phyloP scores from a whole-genome alignment of 2,888 invertebrate species.

The Eupithecia inturbata region DNA sequence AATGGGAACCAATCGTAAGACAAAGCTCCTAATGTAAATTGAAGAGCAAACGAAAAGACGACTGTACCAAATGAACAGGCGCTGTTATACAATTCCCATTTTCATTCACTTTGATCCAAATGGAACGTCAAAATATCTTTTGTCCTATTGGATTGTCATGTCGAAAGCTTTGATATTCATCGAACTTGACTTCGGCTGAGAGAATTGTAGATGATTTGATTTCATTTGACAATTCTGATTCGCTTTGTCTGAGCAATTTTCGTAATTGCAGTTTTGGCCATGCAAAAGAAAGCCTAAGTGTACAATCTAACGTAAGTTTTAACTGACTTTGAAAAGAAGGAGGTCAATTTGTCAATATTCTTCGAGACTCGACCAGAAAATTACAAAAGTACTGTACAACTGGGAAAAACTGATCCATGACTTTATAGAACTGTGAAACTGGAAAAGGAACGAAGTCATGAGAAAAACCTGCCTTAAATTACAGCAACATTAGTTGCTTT shows the following conservation, averaged over 20 bases:
- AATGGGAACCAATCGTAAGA: neutral
- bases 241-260: conserved; percentile 15
- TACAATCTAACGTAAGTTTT: neutral
- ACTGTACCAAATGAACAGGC: conserved; percentile 18
- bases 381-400: neutral
- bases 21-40: neutral
- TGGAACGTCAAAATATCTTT: conserved; percentile 19
- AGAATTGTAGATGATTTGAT: conserved; percentile 23
- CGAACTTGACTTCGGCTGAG: conserved; percentile 14
- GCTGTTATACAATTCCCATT: conserved; percentile 15
- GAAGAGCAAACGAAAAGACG: neutral
- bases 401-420: neutral
- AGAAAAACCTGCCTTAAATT: too few relatives aligned
- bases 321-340: neutral
- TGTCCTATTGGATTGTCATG: conserved; percentile 21
- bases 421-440: neutral
- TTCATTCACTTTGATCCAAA: conserved; percentile 20
- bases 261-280: conserved; percentile 4
- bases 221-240: conserved; percentile 22
- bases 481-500: neutral
- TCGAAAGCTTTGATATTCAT: conserved; percentile 18
- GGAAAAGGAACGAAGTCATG: neutral
- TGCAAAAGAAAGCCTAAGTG: neutral
- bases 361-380: neutral
- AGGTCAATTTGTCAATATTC: neutral